These are phyloP conservation scores for Cirrhinus mrigala DNA, from an alignment of 2,797 vertebrate genomes.

Conservation along the genomic window DNA sequence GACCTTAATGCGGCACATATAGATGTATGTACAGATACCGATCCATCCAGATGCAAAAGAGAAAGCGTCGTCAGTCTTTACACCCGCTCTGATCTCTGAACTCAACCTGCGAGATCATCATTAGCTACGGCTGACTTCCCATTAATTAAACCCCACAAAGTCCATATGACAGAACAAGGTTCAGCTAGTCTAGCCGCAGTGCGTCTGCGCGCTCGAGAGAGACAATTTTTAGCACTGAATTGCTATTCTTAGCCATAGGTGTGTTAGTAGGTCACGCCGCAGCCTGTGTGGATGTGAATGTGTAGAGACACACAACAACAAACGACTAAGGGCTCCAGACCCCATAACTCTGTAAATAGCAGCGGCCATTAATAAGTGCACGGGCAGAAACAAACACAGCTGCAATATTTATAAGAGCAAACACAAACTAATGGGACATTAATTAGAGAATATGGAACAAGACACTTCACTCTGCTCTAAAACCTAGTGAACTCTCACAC, in stretches of 20 bases:
- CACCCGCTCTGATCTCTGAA: slow-evolving; percentile 10
- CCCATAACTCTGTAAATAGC: slow-evolving; percentile 19
- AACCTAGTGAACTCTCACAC: neutral
- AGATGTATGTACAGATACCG: neutral
- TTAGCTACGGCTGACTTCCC: neutral
- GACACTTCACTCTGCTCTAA: slow-evolving; percentile 7
- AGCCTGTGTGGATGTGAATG: slow-evolving; percentile 17
- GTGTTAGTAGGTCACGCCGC: slow-evolving; percentile 38
- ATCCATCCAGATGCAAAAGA: neutral
- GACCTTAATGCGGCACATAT: neutral
- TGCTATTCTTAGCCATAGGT: slow-evolving; percentile 37
- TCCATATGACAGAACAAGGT: slow-evolving; percentile 37
- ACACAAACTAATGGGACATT: slow-evolving; percentile 23
- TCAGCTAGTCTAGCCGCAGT: slow-evolving; percentile 20
- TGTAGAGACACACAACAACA: slow-evolving; percentile 22
- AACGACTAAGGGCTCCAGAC: slow-evolving; percentile 11
- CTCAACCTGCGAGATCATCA: slow-evolving; percentile 6
- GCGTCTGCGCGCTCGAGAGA: neutral
- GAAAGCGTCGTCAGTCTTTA: neutral
- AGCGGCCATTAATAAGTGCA: neutral
- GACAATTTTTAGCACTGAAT: neutral
- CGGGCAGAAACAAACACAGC: slow-evolving; percentile 11
- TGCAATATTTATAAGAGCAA: slow-evolving; percentile 30
- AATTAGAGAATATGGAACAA: slow-evolving; percentile 19
- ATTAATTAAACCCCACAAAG: slow-evolving; percentile 33